A percentile compares a stretch with the other conserved stretches of the same genome.
These are phyloP conservation scores for Atta texana DNA, from an alignment of 1,140 invertebrate genomes.

Conservation along the genomic window DNA sequence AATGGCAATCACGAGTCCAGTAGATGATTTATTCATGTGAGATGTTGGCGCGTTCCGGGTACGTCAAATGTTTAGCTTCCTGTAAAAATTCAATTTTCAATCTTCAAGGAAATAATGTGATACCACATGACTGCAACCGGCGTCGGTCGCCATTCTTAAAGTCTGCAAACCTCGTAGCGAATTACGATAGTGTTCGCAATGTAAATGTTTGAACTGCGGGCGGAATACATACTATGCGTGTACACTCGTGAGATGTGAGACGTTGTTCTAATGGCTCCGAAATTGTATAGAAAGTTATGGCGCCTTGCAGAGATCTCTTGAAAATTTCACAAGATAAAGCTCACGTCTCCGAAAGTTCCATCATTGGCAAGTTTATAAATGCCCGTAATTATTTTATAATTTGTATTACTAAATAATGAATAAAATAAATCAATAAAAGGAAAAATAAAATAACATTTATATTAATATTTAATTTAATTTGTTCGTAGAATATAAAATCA, in stretches of 20 bases:
- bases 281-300: slow-evolving; percentile 54
- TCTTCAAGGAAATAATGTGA: slow-evolving; percentile 2
- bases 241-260: slow-evolving; percentile 15
- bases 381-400: slow-evolving; percentile 14
- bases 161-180: slow-evolving; percentile 20
- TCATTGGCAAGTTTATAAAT: slow-evolving; percentile 19
- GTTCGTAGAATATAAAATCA: neutral
- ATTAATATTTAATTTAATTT: neutral
- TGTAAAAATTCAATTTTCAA: slow-evolving; percentile 60
- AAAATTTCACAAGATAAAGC: slow-evolving; percentile 51
- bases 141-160: slow-evolving; percentile 37
- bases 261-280: slow-evolving; percentile 42
- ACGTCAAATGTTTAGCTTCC: slow-evolving; percentile 46
- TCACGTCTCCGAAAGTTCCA: slow-evolving; percentile 15
- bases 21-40: slow-evolving; percentile 51
- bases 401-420: slow-evolving; percentile 6
- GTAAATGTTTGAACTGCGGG: slow-evolving; percentile 56
- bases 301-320: slow-evolving; percentile 17
- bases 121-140: neutral
- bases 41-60: slow-evolving; percentile 6
- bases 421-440: neutral
- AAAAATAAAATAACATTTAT: neutral
- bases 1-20: slow-evolving; percentile 5
- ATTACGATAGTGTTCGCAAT: slow-evolving; percentile 53
- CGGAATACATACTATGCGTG: neutral